phyloP scores from a whole-genome alignment of 1,140 invertebrate genomes.

The Euwallacea similis region DNA sequence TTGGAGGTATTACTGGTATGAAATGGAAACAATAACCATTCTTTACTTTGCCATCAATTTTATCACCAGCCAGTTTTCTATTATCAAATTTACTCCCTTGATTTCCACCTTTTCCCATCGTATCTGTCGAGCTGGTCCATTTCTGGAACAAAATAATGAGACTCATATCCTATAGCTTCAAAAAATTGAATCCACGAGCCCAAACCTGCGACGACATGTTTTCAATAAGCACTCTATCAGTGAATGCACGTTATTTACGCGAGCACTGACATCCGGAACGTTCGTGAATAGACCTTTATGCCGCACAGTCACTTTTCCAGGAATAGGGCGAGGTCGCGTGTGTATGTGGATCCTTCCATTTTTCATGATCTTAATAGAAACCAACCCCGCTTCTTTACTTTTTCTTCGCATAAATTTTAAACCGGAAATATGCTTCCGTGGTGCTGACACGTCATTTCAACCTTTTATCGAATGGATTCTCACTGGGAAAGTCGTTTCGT shows the following conservation, averaged over 20 bases:
- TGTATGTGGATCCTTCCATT: constrained; percentile 11
- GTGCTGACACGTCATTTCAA: constrained; percentile 11
- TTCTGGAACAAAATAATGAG: no score
- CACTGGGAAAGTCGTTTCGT: no score
- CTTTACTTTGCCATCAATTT: no score
- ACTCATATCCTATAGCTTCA: no score
- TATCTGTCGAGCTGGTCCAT: no score
- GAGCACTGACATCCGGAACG: constrained; percentile 1
- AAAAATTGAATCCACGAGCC: no score
- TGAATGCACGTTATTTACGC: constrained; percentile 11
- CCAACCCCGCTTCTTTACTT: constrained; percentile 6
- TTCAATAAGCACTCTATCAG: constrained; percentile 16
- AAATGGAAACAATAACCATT: no score
- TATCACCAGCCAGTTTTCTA: no score
- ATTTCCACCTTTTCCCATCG: no score
- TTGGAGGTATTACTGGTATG: no score
- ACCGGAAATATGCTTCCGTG: constrained; percentile 14
- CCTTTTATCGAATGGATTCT: constrained; percentile 3
- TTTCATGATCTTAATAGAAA: constrained; percentile 24
- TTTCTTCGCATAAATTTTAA: constrained; percentile 9
- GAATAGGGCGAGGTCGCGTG: constrained; percentile 4
- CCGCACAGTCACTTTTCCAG: constrained; percentile 7
- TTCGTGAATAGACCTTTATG: constrained; percentile 4
- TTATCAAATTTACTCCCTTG: no score
- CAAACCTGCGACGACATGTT: not conserved